Evolutionary conservation across 2,888 invertebrate genomes (phyloP).

Genomic region (Acronicta psi): DNA sequence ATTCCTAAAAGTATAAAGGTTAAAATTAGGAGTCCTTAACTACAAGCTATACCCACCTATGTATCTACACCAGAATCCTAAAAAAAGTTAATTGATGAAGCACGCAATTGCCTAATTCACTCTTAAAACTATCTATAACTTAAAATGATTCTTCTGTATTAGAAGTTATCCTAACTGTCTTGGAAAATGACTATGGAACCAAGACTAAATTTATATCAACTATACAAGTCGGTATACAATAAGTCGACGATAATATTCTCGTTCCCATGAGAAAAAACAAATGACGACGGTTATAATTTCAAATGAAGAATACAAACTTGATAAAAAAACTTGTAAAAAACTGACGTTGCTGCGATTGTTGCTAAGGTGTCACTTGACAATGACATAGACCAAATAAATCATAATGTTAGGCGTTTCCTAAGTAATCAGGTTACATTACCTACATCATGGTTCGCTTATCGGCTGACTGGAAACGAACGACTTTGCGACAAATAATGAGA

Average conservation of each 20-base stretch:
- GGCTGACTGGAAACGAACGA: slow-evolving; percentile 15
- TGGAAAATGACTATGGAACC: too few relatives aligned
- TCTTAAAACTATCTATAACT: too few relatives aligned
- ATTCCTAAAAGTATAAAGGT: too few relatives aligned
- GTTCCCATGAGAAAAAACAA: not conserved
- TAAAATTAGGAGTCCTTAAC: too few relatives aligned
- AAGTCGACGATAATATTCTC: not conserved
- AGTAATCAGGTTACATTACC: slow-evolving; percentile 41
- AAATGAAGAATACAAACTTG: slow-evolving; percentile 1
- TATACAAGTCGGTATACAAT: too few relatives aligned
- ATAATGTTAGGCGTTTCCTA: slow-evolving; percentile 31
- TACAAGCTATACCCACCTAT: too few relatives aligned
- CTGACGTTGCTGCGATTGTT: slow-evolving; percentile 22
- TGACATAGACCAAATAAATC: slow-evolving; percentile 20
- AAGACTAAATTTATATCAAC: too few relatives aligned
- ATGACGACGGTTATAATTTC: not conserved
- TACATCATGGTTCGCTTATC: slow-evolving; percentile 32
- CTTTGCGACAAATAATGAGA: slow-evolving; percentile 35
- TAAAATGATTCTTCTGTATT: too few relatives aligned
- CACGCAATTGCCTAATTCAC: too few relatives aligned
- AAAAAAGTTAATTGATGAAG: too few relatives aligned
- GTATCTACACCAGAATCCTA: too few relatives aligned
- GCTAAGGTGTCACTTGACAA: slow-evolving; percentile 36
- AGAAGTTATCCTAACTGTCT: too few relatives aligned
- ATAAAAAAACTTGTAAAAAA: slow-evolving; percentile 3